Evolutionary conservation across 2,113 vertebrate genomes (phyloP), one percentile per base, ranked within the genome.

Genomic region (Aldabrachelys gigantea): DNA sequence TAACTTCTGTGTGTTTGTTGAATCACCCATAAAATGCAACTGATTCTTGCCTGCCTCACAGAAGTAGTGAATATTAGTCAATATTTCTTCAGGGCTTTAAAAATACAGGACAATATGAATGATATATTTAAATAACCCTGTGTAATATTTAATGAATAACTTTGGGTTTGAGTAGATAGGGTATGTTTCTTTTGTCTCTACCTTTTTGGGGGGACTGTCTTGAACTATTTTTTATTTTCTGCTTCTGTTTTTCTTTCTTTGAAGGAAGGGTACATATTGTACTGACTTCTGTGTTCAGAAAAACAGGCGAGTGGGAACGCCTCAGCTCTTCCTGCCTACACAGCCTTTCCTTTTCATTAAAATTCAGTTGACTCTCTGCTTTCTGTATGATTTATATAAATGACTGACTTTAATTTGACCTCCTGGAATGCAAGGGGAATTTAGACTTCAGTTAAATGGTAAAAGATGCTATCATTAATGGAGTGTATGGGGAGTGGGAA

Each of bases 381-480:
- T 94, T 94, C 91, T 90, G 17, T 96, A 76, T 82, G 88, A 93
- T 95, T 94, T 90, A 83, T 92, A 80, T 93, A 93, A 97, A 93
- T 97, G 96, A 87, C 81, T 94, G 96, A 95, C 95, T 97, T 96
- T 90, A 95, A 93, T 96, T 87, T 96, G 95, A 95, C 96, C 96
- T 95, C 94, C 93, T 93, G 88, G 85, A 94, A 90, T 84, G 92
- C 89, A 92, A 94, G 92, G 88, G 52, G 81, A 78, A 94, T 95
- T 94, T 91, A 96, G 94, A 72, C 86, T 94, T 87, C 69, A 84
- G 92, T 50, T 80, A 76, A 90, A 65, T 13, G 27, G 27, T 88
- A 0, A 11, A 65, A 86, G 91, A 83, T 54, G 89, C 88, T 82
- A 57, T 80, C 80, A 88, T 79, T 85, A 5, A 76, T 83, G 80